Percentiles rank a stretch among this genome's conserved stretches.
Evolutionary conservation across 2,113 vertebrate genomes (phyloP).

Genomic region (rabbit (Oryctolagus cuniculus)): DNA sequence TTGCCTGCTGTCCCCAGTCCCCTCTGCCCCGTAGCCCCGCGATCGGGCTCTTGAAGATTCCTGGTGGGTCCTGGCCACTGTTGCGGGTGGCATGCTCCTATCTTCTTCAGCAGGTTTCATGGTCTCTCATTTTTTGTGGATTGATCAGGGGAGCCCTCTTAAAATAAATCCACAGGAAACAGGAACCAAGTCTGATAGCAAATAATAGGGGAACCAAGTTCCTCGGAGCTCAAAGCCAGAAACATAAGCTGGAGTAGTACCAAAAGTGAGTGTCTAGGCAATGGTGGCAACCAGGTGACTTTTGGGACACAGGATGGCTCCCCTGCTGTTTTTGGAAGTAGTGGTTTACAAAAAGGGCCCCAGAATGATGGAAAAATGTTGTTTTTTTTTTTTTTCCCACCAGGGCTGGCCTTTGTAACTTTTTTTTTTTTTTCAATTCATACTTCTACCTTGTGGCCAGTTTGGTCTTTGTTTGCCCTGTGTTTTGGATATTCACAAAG

Average conservation of each 20-base stretch:
- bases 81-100: background rate
- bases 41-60: background rate
- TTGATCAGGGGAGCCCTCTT: background rate
- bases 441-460: background rate
- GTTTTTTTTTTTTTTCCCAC: background rate
- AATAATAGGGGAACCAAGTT: background rate
- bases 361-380: background rate
- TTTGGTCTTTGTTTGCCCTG: background rate
- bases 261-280: background rate
- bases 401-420: background rate
- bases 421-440: background rate
- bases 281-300: background rate
- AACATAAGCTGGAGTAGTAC: background rate
- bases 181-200: background rate
- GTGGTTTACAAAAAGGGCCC: background rate
- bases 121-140: background rate
- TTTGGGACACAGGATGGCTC: background rate
- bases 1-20: background rate
- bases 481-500: background rate
- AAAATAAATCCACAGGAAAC: background rate
- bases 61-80: background rate
- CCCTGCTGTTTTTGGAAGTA: background rate
- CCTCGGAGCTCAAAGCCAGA: background rate
- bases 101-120: background rate
- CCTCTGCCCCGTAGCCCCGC: fast-evolving